Conservation (phyloP, 1,140 invertebrate species). For the Leguminivora glycinivorella region DNA sequence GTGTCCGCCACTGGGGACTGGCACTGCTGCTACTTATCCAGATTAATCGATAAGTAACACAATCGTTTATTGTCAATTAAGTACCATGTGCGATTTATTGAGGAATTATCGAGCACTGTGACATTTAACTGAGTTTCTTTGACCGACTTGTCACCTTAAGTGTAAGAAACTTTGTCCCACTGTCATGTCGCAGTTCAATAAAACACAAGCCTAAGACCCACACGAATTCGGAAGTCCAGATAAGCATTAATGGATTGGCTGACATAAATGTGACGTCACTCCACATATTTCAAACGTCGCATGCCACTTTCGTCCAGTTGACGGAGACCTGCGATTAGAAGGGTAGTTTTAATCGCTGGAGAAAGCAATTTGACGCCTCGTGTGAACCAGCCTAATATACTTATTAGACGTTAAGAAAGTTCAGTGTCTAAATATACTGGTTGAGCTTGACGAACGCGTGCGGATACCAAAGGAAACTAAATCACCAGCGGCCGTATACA, state of each 20-base stretch:
- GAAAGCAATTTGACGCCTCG: not conserved
- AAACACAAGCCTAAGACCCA: slow-evolving; percentile 60
- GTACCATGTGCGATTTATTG: too few relatives aligned
- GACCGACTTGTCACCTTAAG: not conserved
- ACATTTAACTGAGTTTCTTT: not conserved
- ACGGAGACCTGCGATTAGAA: slow-evolving; percentile 37
- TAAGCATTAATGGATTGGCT: slow-evolving; percentile 78
- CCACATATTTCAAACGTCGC: slow-evolving; percentile 74
- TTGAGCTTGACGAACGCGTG: not conserved
- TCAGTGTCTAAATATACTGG: not conserved
- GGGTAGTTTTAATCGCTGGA: not conserved
- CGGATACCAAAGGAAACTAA: not conserved
- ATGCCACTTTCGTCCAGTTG: slow-evolving; percentile 49
- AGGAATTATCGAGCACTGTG: too few relatives aligned
- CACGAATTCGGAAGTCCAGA: slow-evolving; percentile 74
- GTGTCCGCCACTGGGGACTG: too few relatives aligned
- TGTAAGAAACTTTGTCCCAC: slow-evolving; percentile 26
- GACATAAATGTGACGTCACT: slow-evolving; percentile 78
- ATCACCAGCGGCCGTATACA: not conserved
- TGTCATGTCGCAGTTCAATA: slow-evolving; percentile 57
- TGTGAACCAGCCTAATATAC: not conserved
- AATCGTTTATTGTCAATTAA: too few relatives aligned
- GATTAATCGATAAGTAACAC: too few relatives aligned
- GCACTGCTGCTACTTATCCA: too few relatives aligned
- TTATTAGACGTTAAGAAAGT: not conserved